Percentiles rank a stretch among this genome's conserved stretches.
Evolutionary conservation across 2,888 invertebrate species (phyloP).

Genomic region (Microctonus hyperodae): DNA sequence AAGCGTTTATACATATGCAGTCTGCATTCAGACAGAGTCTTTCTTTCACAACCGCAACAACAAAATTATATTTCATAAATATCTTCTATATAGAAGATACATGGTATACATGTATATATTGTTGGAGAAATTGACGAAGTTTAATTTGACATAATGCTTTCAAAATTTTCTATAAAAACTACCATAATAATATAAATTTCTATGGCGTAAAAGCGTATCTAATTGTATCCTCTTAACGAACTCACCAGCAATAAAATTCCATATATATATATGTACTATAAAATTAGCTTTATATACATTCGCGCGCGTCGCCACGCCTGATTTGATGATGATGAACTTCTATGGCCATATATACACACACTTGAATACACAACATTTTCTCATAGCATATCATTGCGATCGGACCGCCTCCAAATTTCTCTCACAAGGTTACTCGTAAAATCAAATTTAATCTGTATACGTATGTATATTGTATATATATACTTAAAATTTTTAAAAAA

Average conservation of each 20-base stretch:
- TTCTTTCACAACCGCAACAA: background rate
- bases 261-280: conserved; percentile 48
- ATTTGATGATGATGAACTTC: conserved; percentile 62
- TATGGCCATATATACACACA: conserved; percentile 21
- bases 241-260: conserved; percentile 41
- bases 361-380: conserved; percentile 1
- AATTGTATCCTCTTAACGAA: conserved; percentile 21
- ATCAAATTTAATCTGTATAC: conserved; percentile 57
- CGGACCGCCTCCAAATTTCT: conserved; percentile 42
- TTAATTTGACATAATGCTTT: conserved; percentile 15
- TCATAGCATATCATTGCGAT: conserved; percentile 26
- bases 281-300: conserved; percentile 52
- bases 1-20: conserved; percentile 1
- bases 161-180: background rate
- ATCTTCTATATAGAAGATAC: too few species aligned
- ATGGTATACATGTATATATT: too few species aligned
- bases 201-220: background rate
- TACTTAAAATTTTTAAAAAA: conserved; percentile 36
- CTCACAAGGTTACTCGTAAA: conserved; percentile 57
- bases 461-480: conserved; percentile 15
- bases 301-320: conserved; percentile 34
- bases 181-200: conserved; percentile 4
- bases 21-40: background rate
- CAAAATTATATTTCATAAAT: background rate
- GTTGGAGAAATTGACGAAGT: conserved; percentile 1